These are phyloP conservation scores for Melanotaenia boesemani DNA, from an alignment of 2,797 vertebrate genomes.

Conservation along the genomic window DNA sequence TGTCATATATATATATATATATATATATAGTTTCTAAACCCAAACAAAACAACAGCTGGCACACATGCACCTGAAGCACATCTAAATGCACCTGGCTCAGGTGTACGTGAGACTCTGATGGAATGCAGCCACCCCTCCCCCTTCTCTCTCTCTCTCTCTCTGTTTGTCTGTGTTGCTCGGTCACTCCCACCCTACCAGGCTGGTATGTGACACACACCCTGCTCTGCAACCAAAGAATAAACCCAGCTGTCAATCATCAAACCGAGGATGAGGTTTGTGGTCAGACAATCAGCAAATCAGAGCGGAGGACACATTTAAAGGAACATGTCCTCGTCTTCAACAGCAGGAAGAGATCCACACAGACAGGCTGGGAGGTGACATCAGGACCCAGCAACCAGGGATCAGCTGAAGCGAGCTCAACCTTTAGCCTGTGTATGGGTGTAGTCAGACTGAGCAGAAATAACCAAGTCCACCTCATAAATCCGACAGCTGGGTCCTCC, in stretches of 20 bases:
- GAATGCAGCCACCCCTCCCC: slow-evolving; percentile 41
- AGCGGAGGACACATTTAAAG: slow-evolving; percentile 9
- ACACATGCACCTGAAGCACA: too few species aligned
- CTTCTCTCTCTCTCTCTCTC: neutral
- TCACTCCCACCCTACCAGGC: slow-evolving; percentile 40
- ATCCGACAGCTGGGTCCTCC: slow-evolving; percentile 26
- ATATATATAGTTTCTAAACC: too few species aligned
- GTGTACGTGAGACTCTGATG: slow-evolving; percentile 28
- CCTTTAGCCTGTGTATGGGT: slow-evolving; percentile 42
- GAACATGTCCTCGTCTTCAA: neutral
- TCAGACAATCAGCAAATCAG: slow-evolving; percentile 31
- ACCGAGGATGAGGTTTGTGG: slow-evolving; percentile 32
- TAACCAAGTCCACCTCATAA: slow-evolving; percentile 29
- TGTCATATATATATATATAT: too few species aligned
- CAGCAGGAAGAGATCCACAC: neutral
- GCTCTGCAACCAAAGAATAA: neutral
- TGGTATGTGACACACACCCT: slow-evolving; percentile 43
- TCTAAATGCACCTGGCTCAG: neutral
- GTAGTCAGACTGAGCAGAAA: slow-evolving; percentile 37
- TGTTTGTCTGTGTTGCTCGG: neutral
- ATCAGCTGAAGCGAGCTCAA: slow-evolving; percentile 8
- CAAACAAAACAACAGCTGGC: too few species aligned
- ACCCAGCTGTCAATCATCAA: slow-evolving; percentile 55
- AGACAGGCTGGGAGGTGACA: slow-evolving; percentile 4
- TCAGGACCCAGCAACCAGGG: neutral